Base-by-base conservation (phyloP, 1,140 invertebrate species). In the Drosophila aff. region DNA sequence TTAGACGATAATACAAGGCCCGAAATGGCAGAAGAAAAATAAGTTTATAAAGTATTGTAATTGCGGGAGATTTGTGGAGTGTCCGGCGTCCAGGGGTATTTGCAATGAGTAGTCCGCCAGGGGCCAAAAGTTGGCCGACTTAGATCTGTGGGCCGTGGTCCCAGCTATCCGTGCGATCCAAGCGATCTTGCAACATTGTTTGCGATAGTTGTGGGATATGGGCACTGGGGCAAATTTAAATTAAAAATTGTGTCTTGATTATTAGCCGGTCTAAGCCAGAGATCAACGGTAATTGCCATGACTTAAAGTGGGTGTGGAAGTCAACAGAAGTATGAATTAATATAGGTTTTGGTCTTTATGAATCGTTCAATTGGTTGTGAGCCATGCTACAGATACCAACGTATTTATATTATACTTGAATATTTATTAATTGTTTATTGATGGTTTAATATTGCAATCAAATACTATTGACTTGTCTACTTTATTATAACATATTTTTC, bases 1-100 rank as follows among this genome's bases (percentile, higher is more conserved):
- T 89, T 87, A 87, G 84, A 79, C 73, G 84, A 87, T 87, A 87
- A 89, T 87, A 79, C 81, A 66, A 60, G 73, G n/a, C 63, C 43
- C 50, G 38, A 58, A 50, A 61, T 55, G 53, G 50, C 28, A 66
- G 52, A 62, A 67, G 47, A 73, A 55, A 76, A 65, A 76, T 69
- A 62, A 63, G 62, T 63, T 64, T 79, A 59, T 74, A 79, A 79
- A 79, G 63, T 71, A 66, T 61, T 79, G 64, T 68, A 57, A 55
- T 49, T 82, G 69, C 62, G 67, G 44, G 61, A 61, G 55, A 76
- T 55, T 83, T 82, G 61, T 66, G 71, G 68, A 73, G 23, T 73
- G 44, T 73, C 69, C 40, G 53, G 21, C 36, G 33, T 55, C 31
- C 49, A 38, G 40, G 49, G 46, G 50, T 72, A 72, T 76, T 82